Evolutionary conservation across 2,797 vertebrate genomes (phyloP).

Genomic region (Eurystomus glaucurus): DNA sequence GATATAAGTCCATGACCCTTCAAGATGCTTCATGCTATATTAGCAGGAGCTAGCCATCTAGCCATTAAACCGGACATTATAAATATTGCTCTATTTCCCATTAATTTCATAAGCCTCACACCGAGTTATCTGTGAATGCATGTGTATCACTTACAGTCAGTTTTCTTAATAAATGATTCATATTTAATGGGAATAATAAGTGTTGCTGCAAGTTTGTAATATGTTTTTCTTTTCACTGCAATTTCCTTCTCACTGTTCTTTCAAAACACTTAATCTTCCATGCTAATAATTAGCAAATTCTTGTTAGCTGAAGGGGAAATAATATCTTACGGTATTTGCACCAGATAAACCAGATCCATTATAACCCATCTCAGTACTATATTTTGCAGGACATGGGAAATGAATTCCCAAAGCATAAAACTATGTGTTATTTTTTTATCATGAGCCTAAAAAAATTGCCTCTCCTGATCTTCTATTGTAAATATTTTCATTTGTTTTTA

Average conservation of each 20-base stretch:
- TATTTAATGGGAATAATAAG: conserved; percentile 73
- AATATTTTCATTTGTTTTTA: conserved; percentile 33
- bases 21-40: conserved; percentile 41
- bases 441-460: neutral
- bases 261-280: conserved; percentile 77
- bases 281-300: conserved; percentile 78
- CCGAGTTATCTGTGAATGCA: conserved; percentile 39
- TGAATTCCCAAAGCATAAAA: conserved; percentile 51
- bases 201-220: conserved; percentile 64
- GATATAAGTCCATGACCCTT: neutral
- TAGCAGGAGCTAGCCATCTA: conserved; percentile 36
- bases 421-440: conserved; percentile 16
- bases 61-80: conserved; percentile 56
- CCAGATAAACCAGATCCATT: conserved; percentile 61
- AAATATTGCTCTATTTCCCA: conserved; percentile 36
- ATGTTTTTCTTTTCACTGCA: conserved; percentile 61
- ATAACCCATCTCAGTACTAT: conserved; percentile 16
- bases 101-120: conserved; percentile 28
- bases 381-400: conserved; percentile 48
- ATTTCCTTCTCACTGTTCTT: conserved; percentile 73
- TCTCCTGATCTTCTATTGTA: conserved; percentile 15
- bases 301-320: conserved; percentile 66
- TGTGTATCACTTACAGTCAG: conserved; percentile 45
- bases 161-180: conserved; percentile 71
- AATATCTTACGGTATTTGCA: conserved; percentile 58